Percentiles rank a stretch among this genome's conserved stretches.
These are phyloP conservation scores for Hystrix brachyura DNA, from an alignment of 2,113 vertebrate species.

Conservation along the genomic window DNA sequence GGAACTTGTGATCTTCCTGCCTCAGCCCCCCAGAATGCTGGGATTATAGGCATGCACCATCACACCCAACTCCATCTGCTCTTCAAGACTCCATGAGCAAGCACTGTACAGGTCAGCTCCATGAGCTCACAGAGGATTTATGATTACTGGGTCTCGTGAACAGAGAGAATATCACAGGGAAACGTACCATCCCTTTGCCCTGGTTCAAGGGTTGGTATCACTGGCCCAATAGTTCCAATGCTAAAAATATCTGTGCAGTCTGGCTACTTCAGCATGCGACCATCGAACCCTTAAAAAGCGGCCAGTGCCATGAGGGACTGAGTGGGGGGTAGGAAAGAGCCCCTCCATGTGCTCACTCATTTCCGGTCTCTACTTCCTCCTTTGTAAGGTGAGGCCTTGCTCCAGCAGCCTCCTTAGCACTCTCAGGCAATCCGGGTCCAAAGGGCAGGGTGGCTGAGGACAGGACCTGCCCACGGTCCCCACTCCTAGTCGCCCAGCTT, in stretches of 20 bases:
- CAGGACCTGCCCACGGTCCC: neutral
- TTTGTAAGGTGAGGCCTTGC: neutral
- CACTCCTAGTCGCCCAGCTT: neutral
- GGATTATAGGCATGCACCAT: too few species aligned
- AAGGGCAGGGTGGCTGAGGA: neutral
- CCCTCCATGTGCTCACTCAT: constrained; percentile 56
- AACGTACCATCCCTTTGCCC: neutral
- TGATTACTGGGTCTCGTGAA: neutral
- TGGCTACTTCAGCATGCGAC: neutral
- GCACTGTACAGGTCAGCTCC: neutral
- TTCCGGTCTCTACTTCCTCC: constrained; percentile 60
- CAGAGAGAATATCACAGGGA: neutral
- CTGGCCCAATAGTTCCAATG: neutral
- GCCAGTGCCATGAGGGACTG: neutral
- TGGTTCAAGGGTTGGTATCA: neutral
- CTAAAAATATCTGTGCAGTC: neutral
- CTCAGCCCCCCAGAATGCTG: too few species aligned
- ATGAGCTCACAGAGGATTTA: neutral
- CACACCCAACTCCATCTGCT: too few species aligned
- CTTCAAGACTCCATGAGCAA: too few species aligned
- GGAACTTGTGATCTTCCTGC: too few species aligned
- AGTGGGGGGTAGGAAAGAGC: neutral
- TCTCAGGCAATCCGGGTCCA: neutral
- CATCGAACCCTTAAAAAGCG: neutral
- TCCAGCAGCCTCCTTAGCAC: neutral